Evolutionary conservation across 2,797 vertebrate genomes (phyloP).

Genomic region (Poliocrania exsul): DNA sequence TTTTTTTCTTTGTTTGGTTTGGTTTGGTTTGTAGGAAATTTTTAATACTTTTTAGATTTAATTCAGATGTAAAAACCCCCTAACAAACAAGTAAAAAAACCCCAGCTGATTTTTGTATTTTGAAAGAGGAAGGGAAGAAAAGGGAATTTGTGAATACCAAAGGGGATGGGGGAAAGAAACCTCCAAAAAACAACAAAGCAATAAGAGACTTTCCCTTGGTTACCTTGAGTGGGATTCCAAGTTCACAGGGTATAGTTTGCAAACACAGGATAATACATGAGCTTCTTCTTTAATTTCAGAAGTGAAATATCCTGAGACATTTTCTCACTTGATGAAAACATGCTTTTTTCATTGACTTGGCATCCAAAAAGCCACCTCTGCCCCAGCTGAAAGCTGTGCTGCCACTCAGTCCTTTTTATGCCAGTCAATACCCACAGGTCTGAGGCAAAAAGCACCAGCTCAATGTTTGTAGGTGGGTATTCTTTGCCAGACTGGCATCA

Average conservation of each 20-base stretch:
- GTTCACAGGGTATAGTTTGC: not conserved
- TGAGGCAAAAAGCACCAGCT: not conserved
- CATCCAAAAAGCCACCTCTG: not conserved
- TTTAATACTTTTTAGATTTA: not conserved
- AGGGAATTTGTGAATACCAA: not conserved
- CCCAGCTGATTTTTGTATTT: not conserved
- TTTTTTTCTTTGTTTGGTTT: not conserved
- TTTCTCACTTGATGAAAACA: not conserved
- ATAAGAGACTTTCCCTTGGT: not conserved
- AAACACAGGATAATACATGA: not conserved
- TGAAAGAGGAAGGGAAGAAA: not conserved
- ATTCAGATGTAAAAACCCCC: not conserved
- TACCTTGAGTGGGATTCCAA: not conserved
- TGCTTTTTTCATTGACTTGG: not conserved
- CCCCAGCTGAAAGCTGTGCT: not conserved
- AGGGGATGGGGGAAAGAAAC: not conserved
- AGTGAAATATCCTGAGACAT: not conserved
- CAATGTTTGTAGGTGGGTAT: not conserved
- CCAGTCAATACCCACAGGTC: not conserved
- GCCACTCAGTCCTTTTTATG: not conserved
- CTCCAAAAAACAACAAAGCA: not conserved
- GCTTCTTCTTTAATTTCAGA: not conserved
- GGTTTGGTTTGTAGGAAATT: not conserved
- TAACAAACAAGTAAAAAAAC: not conserved
- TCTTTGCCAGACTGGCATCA: not conserved